A percentile compares a stretch with the other conserved stretches of the same genome.
These are phyloP conservation scores for Spialia ferax DNA, from an alignment of 2,888 invertebrate genomes.

Conservation along the genomic window DNA sequence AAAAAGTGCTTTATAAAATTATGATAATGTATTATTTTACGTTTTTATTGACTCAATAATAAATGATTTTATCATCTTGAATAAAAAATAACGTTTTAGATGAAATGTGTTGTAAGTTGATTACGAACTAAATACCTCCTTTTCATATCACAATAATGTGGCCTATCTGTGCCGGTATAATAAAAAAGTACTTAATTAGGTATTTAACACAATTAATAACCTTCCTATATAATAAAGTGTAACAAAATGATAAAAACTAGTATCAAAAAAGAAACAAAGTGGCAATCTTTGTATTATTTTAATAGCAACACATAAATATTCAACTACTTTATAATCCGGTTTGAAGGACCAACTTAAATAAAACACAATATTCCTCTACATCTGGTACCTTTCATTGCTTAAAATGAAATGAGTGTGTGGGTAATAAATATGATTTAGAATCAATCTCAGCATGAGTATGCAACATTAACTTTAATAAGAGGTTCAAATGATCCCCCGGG, in stretches of 20 bases:
- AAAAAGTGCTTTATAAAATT: conserved; percentile 24
- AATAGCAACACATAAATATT: no score
- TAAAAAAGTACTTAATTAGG: no score
- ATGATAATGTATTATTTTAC: conserved; percentile 18
- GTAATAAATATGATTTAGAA: conserved; percentile 17
- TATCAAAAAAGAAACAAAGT: no score
- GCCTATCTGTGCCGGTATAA: no score
- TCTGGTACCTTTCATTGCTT: neutral
- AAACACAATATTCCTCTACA: neutral
- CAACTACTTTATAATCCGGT: neutral
- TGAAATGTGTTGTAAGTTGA: no score
- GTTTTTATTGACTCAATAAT: conserved; percentile 20
- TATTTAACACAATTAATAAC: no score
- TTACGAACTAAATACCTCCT: no score
- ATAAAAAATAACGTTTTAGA: neutral
- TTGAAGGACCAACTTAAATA: neutral
- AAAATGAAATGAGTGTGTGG: neutral
- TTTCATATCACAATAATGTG: no score
- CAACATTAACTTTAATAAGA: conserved; percentile 33
- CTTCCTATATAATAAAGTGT: no score
- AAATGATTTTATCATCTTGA: neutral
- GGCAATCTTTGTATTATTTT: no score
- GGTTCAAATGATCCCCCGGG: conserved; percentile 30
- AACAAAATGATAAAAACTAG: no score
- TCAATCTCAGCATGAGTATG: conserved; percentile 21